phyloP scores from a whole-genome alignment of 92 coral and sea anemone species.

The Plumapathes pennacea region DNA sequence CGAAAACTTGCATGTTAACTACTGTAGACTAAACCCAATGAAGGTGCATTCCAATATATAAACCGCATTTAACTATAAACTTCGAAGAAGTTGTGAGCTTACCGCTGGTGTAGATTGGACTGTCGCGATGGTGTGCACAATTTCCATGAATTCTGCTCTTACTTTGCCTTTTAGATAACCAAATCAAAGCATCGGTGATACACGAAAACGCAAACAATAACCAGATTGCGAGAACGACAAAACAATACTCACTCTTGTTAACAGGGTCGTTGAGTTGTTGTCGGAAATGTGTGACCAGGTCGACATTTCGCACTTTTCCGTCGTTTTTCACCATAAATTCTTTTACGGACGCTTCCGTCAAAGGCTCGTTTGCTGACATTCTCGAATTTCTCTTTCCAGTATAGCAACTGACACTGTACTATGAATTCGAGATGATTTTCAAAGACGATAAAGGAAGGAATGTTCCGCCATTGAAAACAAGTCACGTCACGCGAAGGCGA shows the following conservation, averaged over 20 bases:
- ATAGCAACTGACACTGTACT: too few relatives aligned
- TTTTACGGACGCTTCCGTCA: slow-evolving; percentile 78
- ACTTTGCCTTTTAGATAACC: slow-evolving; percentile 49
- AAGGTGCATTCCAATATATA: too few relatives aligned
- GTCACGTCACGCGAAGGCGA: too few relatives aligned
- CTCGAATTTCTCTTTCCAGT: too few relatives aligned
- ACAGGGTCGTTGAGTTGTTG: slow-evolving; percentile 85
- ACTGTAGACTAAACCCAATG: too few relatives aligned
- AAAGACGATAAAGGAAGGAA: too few relatives aligned
- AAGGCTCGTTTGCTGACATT: slow-evolving; percentile 73
- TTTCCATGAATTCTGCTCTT: slow-evolving; percentile 81
- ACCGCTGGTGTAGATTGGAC: slow-evolving; percentile 86
- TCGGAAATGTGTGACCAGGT: slow-evolving; percentile 91
- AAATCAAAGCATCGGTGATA: neutral
- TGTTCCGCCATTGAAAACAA: too few relatives aligned
- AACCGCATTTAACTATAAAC: too few relatives aligned
- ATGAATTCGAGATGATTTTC: too few relatives aligned
- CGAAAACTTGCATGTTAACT: too few relatives aligned
- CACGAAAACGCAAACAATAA: neutral
- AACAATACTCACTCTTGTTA: slow-evolving; percentile 67
- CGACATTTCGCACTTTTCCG: slow-evolving; percentile 87
- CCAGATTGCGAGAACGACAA: neutral
- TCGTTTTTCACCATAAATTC: slow-evolving; percentile 80
- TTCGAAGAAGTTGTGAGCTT: too few relatives aligned
- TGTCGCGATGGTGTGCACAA: slow-evolving; percentile 77